phyloP scores from a whole-genome alignment of 2,113 vertebrate species.

The Phocoena phocoena region DNA sequence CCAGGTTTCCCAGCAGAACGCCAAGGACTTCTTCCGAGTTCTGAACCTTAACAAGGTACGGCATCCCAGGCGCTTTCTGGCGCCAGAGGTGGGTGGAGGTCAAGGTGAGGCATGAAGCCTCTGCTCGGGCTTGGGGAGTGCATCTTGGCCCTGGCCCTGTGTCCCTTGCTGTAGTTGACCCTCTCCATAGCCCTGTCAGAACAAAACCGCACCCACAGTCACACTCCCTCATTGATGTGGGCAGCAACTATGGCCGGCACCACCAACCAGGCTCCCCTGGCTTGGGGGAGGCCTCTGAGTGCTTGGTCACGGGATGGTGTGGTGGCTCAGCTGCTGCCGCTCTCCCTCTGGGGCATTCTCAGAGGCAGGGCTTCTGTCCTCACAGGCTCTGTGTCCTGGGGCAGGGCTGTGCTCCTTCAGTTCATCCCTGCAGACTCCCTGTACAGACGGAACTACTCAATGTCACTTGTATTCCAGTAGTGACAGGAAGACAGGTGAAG shows the following conservation, averaged over 20 bases:
- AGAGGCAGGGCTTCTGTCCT: neutral
- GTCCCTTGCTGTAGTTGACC: neutral
- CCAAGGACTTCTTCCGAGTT: conserved; percentile 89
- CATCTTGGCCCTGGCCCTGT: neutral
- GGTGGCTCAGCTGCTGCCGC: neutral
- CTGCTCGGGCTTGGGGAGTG: rapidly evolving
- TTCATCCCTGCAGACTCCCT: neutral
- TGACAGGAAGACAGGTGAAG: neutral
- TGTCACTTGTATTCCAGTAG: neutral
- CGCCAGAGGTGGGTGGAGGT: neutral
- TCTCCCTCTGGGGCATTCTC: neutral
- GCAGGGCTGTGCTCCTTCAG: neutral
- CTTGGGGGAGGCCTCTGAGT: neutral
- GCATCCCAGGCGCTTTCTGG: rapidly evolving
- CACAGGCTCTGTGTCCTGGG: neutral
- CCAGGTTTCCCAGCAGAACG: conserved; percentile 92
- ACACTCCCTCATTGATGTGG: neutral
- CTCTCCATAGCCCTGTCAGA: neutral
- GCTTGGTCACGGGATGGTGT: neutral
- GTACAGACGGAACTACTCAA: neutral
- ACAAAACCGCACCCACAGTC: neutral
- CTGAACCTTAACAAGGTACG: conserved; percentile 94
- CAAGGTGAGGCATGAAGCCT: neutral
- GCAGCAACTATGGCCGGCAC: neutral
- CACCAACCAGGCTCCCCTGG: neutral